Conservation (phyloP, 2,113 vertebrate genomes). For the Peromyscus californicus region DNA sequence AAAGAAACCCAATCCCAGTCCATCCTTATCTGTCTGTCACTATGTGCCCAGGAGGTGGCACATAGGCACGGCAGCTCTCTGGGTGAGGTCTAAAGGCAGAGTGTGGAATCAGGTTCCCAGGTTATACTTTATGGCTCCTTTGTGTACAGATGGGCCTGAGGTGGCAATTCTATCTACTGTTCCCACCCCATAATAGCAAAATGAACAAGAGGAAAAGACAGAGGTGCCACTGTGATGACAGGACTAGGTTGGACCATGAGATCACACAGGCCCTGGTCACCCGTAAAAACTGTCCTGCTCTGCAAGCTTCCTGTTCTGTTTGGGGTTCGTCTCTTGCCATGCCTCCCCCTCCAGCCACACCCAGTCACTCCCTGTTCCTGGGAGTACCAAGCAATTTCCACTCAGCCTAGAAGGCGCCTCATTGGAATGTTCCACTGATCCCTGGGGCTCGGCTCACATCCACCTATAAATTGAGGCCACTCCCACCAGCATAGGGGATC, state of each 20-base stretch:
- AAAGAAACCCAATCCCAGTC: neutral
- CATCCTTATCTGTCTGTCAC: neutral
- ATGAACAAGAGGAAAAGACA: neutral
- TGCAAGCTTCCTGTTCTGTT: neutral
- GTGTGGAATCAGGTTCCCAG: neutral
- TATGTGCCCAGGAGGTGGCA: neutral
- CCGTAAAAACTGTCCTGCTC: conserved; percentile 16
- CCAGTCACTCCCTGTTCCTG: conserved; percentile 70
- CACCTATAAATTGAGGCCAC: neutral
- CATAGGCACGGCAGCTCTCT: rapidly evolving
- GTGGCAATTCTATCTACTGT: neutral
- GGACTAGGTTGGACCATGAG: neutral
- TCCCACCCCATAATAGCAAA: neutral
- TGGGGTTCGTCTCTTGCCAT: conserved; percentile 28
- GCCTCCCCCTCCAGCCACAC: conserved; percentile 58
- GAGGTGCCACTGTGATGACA: neutral
- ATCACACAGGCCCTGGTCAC: neutral
- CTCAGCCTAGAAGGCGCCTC: conserved; percentile 77
- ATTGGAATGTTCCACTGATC: conserved; percentile 78
- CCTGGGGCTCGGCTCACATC: conserved; percentile 35
- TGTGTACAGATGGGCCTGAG: neutral
- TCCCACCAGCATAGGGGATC: neutral
- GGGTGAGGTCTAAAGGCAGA: neutral
- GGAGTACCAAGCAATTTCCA: conserved; percentile 69
- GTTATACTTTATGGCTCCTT: neutral